A percentile compares a stretch with the other conserved stretches of the same genome.
phyloP scores from a whole-genome alignment of 2,888 invertebrate genomes.

The Acronicta alni region DNA sequence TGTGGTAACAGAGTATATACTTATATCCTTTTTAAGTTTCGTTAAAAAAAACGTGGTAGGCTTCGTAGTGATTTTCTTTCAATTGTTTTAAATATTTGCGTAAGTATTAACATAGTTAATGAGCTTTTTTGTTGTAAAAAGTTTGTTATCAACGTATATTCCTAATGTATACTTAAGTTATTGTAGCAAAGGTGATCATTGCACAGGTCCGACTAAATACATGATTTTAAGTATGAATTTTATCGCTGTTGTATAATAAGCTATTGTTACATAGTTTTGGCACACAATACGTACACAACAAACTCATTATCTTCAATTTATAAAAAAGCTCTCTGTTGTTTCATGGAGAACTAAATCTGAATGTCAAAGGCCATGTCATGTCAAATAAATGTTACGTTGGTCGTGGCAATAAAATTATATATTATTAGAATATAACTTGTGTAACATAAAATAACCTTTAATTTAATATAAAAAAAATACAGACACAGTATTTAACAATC shows the following conservation, averaged over 20 bases:
- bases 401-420: not conserved
- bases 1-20: constrained; percentile 7
- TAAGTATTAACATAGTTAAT: not conserved
- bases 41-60: not conserved
- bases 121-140: not conserved
- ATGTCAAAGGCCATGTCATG: not conserved
- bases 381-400: not conserved
- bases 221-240: too few species aligned
- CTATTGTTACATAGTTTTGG: too few species aligned
- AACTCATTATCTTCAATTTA: not conserved
- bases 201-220: constrained; percentile 3
- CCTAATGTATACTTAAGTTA: too few species aligned
- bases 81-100: not conserved
- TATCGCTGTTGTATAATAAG: too few species aligned
- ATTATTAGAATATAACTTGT: too few species aligned
- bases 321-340: not conserved
- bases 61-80: constrained; percentile 1
- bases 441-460: not conserved
- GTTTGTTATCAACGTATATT: too few species aligned
- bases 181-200: not conserved
- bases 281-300: not conserved
- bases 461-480: not conserved
- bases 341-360: not conserved
- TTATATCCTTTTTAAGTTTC: constrained; percentile 16
- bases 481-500: too few species aligned